Evolutionary conservation across 2,888 invertebrate species (phyloP).

Genomic region (Phanerotoma sp.): DNA sequence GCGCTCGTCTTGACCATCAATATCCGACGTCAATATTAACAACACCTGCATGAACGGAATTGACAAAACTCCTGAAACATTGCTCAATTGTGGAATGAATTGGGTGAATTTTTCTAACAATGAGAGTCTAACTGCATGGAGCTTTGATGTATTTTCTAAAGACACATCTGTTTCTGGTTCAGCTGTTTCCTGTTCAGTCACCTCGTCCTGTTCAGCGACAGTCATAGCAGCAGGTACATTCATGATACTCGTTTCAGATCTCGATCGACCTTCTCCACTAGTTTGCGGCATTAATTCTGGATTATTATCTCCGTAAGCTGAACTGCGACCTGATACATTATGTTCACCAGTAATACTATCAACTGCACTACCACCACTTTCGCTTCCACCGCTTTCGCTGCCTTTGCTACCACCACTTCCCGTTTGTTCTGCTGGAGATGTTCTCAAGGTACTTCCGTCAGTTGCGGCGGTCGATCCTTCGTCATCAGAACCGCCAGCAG

Average conservation of each 20-base stretch:
- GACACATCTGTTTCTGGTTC: constrained; percentile 55
- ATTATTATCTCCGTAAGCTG: constrained; percentile 78
- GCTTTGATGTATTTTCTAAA: constrained; percentile 58
- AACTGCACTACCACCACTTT: constrained; percentile 89
- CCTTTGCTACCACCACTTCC: constrained; percentile 61
- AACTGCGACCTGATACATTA: constrained; percentile 87
- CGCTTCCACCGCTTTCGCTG: constrained; percentile 67
- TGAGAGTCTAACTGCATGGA: constrained; percentile 70
- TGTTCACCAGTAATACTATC: constrained; percentile 88
- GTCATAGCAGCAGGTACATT: constrained; percentile 58
- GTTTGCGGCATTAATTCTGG: constrained; percentile 54
- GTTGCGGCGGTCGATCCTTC: constrained; percentile 93
- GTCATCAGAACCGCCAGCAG: constrained; percentile 89
- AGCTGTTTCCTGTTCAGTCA: constrained; percentile 45
- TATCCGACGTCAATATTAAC: constrained; percentile 84
- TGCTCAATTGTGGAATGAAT: constrained; percentile 73
- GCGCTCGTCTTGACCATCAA: constrained; percentile 81
- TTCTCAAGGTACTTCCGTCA: constrained; percentile 88
- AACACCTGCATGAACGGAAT: constrained; percentile 93
- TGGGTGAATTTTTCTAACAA: constrained; percentile 76
- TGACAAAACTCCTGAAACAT: constrained; percentile 79
- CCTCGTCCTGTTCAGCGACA: constrained; percentile 46
- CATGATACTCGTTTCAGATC: constrained; percentile 63
- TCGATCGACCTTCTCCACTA: constrained; percentile 57
- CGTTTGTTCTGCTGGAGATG: constrained; percentile 72